phyloP scores from a whole-genome alignment of 2,888 invertebrate species.

The Flexamia atlantica region DNA sequence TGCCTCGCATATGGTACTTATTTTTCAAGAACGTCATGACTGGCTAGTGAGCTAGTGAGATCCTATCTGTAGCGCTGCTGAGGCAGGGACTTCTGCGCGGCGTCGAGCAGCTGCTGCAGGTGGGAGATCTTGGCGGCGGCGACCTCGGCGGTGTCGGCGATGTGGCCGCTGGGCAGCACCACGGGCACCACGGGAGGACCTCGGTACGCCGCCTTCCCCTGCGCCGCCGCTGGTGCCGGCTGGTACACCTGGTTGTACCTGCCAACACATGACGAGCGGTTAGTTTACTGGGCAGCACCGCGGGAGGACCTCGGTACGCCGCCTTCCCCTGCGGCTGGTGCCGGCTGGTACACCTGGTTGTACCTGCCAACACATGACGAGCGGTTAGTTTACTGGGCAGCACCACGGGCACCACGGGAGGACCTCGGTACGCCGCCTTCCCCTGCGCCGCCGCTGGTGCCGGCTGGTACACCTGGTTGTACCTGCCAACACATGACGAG shows the following conservation, averaged over 20 bases:
- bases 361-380: too few relatives aligned
- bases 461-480: too few relatives aligned
- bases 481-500: too few relatives aligned
- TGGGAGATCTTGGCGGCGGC: constrained; percentile 66
- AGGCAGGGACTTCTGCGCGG: constrained; percentile 37
- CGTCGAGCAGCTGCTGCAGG: constrained; percentile 46
- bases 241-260: constrained; percentile 48
- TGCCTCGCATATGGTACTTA: not conserved
- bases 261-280: not conserved
- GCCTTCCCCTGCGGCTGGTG: too few relatives aligned
- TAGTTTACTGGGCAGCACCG: too few relatives aligned
- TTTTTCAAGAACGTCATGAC: not conserved
- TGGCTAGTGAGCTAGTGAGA: not conserved
- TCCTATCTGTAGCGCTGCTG: constrained; percentile 39
- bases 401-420: too few relatives aligned
- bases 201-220: constrained; percentile 36
- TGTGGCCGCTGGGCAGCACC: constrained; percentile 68
- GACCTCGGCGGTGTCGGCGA: constrained; percentile 76
- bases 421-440: too few relatives aligned
- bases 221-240: constrained; percentile 55
- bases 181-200: constrained; percentile 37
- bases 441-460: too few relatives aligned
- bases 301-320: too few relatives aligned
- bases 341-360: too few relatives aligned
- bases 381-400: too few relatives aligned